These are phyloP conservation scores for Drosophila subpulchrella DNA, from an alignment of 1,140 invertebrate species.

Conservation along the genomic window DNA sequence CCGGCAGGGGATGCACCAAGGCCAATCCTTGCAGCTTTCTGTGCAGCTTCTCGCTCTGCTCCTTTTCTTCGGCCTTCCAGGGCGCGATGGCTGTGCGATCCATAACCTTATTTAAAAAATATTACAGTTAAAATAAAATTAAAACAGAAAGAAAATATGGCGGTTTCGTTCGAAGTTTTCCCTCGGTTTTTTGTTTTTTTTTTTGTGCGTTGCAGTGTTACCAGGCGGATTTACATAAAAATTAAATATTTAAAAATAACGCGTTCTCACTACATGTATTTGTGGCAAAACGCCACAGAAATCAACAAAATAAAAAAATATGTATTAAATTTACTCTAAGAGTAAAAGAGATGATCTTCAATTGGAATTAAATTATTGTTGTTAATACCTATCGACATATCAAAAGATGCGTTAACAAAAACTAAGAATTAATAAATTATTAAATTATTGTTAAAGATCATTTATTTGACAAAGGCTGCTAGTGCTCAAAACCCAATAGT, in stretches of 20 bases:
- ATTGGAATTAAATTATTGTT: too few relatives aligned
- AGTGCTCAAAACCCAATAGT: too few relatives aligned
- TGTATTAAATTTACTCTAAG: too few relatives aligned
- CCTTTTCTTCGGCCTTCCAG: conserved; percentile 78
- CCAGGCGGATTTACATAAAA: neutral
- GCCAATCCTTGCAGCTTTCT: conserved; percentile 62
- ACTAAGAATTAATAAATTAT: too few relatives aligned
- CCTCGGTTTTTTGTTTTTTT: neutral
- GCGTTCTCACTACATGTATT: neutral
- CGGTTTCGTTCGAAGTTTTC: conserved; percentile 34
- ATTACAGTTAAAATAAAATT: neutral
- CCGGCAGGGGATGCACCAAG: conserved; percentile 59
- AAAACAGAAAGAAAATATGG: conserved; percentile 23
- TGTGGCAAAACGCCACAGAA: too few relatives aligned
- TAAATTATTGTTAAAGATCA: too few relatives aligned
- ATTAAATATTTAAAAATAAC: neutral
- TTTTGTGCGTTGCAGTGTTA: neutral
- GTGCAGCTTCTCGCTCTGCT: conserved; percentile 67
- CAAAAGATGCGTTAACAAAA: too few relatives aligned
- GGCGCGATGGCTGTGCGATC: conserved; percentile 74
- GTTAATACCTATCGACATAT: too few relatives aligned
- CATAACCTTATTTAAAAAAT: conserved; percentile 45
- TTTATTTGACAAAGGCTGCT: too few relatives aligned
- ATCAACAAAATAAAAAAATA: too few relatives aligned
- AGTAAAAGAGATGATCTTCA: too few relatives aligned